Evolutionary conservation across 2,797 vertebrate genomes (phyloP).

Genomic region (Channa striata): DNA sequence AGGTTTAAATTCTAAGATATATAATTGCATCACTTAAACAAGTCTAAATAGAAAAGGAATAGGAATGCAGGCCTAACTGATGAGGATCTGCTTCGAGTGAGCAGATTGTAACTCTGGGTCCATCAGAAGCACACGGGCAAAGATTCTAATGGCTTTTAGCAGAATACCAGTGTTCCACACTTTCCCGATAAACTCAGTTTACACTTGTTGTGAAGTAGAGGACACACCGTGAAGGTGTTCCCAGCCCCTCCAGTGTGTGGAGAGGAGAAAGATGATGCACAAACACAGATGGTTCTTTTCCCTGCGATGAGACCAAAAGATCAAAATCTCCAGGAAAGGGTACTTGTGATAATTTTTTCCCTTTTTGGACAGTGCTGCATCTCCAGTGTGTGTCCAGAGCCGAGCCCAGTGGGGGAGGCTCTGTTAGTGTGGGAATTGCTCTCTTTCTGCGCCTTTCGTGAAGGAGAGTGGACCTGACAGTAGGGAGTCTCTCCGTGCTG

Average conservation of each 20-base stretch:
- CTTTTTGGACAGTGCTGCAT: constrained; percentile 76
- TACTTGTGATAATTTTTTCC: constrained; percentile 78
- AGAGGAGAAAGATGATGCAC: constrained; percentile 25
- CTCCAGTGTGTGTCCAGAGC: constrained; percentile 69
- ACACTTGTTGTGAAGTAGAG: constrained; percentile 57
- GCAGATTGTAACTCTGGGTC: constrained; percentile 39
- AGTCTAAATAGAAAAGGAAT: constrained; percentile 57
- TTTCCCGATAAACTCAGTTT: constrained; percentile 63
- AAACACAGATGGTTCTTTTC: constrained; percentile 43
- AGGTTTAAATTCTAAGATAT: constrained; percentile 59
- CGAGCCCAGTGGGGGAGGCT: constrained; percentile 70
- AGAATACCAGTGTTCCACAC: constrained; percentile 24
- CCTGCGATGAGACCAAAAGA: constrained; percentile 57
- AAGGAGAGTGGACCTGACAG: constrained; percentile 77
- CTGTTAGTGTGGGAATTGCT: constrained; percentile 82
- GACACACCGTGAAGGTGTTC: constrained; percentile 26
- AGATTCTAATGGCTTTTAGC: constrained; percentile 55
- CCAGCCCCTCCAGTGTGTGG: not conserved
- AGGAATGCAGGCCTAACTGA: constrained; percentile 41
- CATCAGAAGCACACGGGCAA: constrained; percentile 41
- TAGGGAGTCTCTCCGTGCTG: constrained; percentile 79
- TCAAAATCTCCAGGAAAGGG: constrained; percentile 70
- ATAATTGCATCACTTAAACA: constrained; percentile 52
- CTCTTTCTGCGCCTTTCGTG: constrained; percentile 77
- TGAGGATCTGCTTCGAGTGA: constrained; percentile 41